phyloP scores from a whole-genome alignment of 2,888 invertebrate genomes.

The Heliconius erato region DNA sequence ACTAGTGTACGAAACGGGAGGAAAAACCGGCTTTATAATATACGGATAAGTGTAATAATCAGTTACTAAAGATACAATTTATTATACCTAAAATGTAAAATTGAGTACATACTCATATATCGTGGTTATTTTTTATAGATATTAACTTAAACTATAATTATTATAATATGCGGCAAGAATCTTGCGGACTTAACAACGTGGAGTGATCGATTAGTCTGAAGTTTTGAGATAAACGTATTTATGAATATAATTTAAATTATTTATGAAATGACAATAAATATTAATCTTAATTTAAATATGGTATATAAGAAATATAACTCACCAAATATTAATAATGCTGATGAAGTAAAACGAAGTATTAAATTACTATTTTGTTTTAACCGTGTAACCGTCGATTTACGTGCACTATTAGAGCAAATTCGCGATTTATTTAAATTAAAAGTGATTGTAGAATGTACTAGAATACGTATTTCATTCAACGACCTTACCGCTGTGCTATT shows the following conservation, averaged over 20 bases:
- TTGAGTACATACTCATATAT: no score
- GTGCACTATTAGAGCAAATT: slow-evolving; percentile 23
- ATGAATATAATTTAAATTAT: background rate
- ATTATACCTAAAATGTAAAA: background rate
- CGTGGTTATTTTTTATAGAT: background rate
- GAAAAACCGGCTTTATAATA: slow-evolving; percentile 5
- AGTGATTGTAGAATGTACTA: slow-evolving; percentile 38
- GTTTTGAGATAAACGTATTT: background rate
- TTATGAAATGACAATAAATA: background rate
- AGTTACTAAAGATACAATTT: background rate
- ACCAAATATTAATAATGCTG: slow-evolving; percentile 19
- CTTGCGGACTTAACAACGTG: slow-evolving; percentile 4
- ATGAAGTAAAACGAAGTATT: slow-evolving; percentile 17
- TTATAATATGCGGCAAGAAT: background rate
- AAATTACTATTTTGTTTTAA: slow-evolving; percentile 23
- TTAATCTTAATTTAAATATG: background rate
- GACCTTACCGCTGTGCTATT: slow-evolving; percentile 34
- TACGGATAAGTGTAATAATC: background rate
- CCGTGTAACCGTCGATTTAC: background rate
- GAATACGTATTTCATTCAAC: slow-evolving; percentile 32
- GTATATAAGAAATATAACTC: slow-evolving; percentile 24
- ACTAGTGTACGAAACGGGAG: background rate
- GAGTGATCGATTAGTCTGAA: slow-evolving; percentile 13
- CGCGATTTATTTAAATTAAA: slow-evolving; percentile 18
- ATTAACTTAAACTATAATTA: background rate